Evolutionary conservation across 2,888 invertebrate species (phyloP).

Genomic region (Trypoxylon attenuatum): DNA sequence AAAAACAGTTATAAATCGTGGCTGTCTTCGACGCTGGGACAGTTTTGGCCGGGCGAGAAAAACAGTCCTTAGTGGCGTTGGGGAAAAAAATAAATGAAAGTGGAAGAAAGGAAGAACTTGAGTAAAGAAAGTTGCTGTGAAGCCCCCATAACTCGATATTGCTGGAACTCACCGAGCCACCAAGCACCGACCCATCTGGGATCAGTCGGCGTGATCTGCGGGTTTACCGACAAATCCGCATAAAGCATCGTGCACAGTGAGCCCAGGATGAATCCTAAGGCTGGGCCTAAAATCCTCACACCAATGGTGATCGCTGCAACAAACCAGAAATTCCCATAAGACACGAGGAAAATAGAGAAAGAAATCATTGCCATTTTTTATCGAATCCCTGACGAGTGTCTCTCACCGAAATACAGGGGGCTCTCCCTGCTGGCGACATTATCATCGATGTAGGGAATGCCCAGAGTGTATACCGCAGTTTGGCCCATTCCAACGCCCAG

Average conservation of each 20-base stretch:
- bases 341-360: too few species aligned
- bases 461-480: constrained; percentile 93
- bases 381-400: too few species aligned
- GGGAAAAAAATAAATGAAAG: too few species aligned
- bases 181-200: constrained; percentile 97
- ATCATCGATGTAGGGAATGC: constrained; percentile 95
- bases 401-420: constrained; percentile 92
- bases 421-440: constrained; percentile 94
- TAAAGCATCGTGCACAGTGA: constrained; percentile 92
- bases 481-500: constrained; percentile 94
- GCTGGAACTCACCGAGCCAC: constrained; percentile 88
- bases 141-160: too few species aligned
- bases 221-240: constrained; percentile 85
- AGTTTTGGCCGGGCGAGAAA: too few species aligned
- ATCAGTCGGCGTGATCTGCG: constrained; percentile 86
- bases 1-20: too few species aligned
- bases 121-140: too few species aligned
- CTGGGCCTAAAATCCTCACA: constrained; percentile 92
- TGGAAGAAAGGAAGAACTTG: neutral
- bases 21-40: too few species aligned
- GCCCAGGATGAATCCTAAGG: constrained; percentile 91
- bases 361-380: too few species aligned
- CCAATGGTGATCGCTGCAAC: constrained; percentile 91
- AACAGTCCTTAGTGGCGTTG: too few species aligned
- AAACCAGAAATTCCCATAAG: too few species aligned